Percentiles rank a stretch among this genome's conserved stretches.
These are phyloP conservation scores for Beris morrisii DNA, from an alignment of 2,888 invertebrate species.

Conservation along the genomic window DNA sequence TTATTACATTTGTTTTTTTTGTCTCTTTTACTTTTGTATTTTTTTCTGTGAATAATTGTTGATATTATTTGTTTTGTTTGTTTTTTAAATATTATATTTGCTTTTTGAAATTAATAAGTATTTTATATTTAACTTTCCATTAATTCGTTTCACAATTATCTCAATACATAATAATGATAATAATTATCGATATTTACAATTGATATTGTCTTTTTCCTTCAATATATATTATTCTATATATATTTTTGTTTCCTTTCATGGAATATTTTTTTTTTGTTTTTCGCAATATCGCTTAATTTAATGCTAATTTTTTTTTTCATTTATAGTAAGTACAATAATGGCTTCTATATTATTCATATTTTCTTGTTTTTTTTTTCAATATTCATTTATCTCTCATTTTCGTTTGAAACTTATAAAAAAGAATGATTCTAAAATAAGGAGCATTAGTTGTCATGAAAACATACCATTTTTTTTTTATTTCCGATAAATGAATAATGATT, in stretches of 20 bases:
- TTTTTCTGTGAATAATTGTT: conserved; percentile 20
- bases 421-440: too few species aligned
- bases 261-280: conserved; percentile 10
- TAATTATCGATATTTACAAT: conserved; percentile 42
- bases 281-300: background rate
- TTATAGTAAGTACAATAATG: conserved; percentile 1
- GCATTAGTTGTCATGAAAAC: too few species aligned
- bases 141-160: conserved; percentile 2
- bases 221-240: conserved; percentile 22
- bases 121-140: conserved; percentile 35
- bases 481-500: too few species aligned
- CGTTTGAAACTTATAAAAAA: conserved; percentile 44
- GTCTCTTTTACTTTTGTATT: conserved; percentile 16
- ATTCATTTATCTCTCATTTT: conserved; percentile 42
- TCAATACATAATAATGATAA: conserved; percentile 26
- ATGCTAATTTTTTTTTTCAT: background rate
- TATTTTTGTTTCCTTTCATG: conserved; percentile 29
- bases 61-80: conserved; percentile 32
- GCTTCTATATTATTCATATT: conserved; percentile 12
- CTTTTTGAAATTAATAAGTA: conserved; percentile 55
- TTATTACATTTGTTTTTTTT: conserved; percentile 39
- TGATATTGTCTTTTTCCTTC: conserved; percentile 42
- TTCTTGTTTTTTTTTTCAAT: conserved; percentile 42
- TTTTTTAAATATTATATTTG: conserved; percentile 36
- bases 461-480: too few species aligned